Evolutionary conservation across 1,140 invertebrate genomes (phyloP), one percentile per base, ranked within the genome.

Genomic region (Drosophila sp.): DNA sequence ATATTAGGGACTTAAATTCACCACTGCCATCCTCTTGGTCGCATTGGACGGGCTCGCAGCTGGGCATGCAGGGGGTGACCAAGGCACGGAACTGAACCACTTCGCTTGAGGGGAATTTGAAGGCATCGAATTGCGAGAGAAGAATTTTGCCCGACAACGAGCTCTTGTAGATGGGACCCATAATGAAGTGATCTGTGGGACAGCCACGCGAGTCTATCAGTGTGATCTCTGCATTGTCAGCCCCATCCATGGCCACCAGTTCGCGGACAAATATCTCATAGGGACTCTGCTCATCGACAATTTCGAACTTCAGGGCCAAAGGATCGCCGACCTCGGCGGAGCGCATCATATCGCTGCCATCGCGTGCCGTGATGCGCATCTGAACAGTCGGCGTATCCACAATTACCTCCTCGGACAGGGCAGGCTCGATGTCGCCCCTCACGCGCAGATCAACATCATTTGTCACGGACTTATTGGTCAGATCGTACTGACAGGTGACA

Each of bases 261-360:
- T 98, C 97, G 60, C 97, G 94, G 3, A 98, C 97, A 91, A 98
- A 98, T 74, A 98, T 98, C 92, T 98, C 97, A 93, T 97, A 98
- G 1, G 98, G 98, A 83, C 96, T 97, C 93, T 97, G 96, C 69
- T 95, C 95, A 92, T 98, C 97, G 73, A 97, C 93, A 76, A 98
- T 98, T 92, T 98, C 97, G 92, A 98, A 98, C 85, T 96, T 95
- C 1, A 98, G 94, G 25, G 97, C 96, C 83, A 98, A 92, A 1
- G 97, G 97, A 93, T 98, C 97, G 74, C 97, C 97, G 58, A 98
- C 97, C 93, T 97, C 95, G 67, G 95, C 96, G 11, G 95, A 95
- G 7, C 95, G 95, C 92, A 96, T 95, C 60, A 96, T 95, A 57
- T 96, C 96, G 80, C 94, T 96, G 10, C 91, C 91, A 80, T 94